Percentiles rank a stretch among this genome's conserved stretches.
Conservation (phyloP, 2,888 invertebrate species). For the Drosophila buzzatii region DNA sequence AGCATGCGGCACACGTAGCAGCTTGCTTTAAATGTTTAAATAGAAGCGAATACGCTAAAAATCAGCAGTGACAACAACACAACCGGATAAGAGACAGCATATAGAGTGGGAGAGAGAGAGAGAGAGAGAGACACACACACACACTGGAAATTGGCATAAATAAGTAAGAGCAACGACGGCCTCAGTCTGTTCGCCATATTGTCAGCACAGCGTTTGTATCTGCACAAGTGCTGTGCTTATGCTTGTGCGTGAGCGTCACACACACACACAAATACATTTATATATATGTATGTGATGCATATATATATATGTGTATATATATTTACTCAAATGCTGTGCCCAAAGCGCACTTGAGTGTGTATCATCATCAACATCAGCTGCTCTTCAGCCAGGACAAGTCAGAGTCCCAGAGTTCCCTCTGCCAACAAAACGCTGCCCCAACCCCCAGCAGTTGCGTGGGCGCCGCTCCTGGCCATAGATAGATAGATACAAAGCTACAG, state of each 20-base stretch:
- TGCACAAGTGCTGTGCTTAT: slow-evolving; percentile 19
- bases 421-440: slow-evolving; percentile 16
- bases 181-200: slow-evolving; percentile 64
- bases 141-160: slow-evolving; percentile 73
- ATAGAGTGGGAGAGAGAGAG: slow-evolving; percentile 20
- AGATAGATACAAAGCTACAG: slow-evolving; percentile 71
- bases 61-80: slow-evolving; percentile 53
- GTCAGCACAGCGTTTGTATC: slow-evolving; percentile 56
- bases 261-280: neutral
- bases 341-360: slow-evolving; percentile 81
- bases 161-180: slow-evolving; percentile 67
- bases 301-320: slow-evolving; percentile 44
- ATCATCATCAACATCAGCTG: slow-evolving; percentile 81
- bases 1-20: slow-evolving; percentile 69
- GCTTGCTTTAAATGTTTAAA: slow-evolving; percentile 76
- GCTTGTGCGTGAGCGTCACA: slow-evolving; percentile 30
- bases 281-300: neutral
- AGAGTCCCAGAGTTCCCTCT: slow-evolving; percentile 29
- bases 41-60: slow-evolving; percentile 65
- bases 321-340: slow-evolving; percentile 77
- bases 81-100: slow-evolving; percentile 33
- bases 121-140: neutral
- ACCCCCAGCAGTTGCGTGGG: slow-evolving; percentile 2
- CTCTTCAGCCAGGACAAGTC: slow-evolving; percentile 69
- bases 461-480: slow-evolving; percentile 65